A percentile compares a stretch with the other conserved stretches of the same genome.
These are phyloP conservation scores for Lycodopsis pacificus DNA, from an alignment of 2,797 vertebrate genomes.

Conservation along the genomic window DNA sequence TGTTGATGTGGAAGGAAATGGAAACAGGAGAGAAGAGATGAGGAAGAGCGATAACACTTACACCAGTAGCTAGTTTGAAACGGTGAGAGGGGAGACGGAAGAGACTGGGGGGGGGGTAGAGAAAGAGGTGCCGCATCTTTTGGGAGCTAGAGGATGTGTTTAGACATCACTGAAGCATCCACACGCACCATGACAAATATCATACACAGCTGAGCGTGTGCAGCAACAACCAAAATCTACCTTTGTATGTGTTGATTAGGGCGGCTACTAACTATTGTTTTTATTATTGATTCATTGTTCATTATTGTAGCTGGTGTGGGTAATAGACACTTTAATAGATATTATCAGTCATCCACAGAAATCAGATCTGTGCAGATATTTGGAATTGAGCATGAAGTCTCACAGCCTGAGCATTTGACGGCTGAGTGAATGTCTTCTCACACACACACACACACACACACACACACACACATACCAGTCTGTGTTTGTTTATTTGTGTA, in stretches of 20 bases:
- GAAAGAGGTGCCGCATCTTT: slow-evolving; percentile 5
- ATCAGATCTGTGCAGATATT: slow-evolving; percentile 23
- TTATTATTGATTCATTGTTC: no score
- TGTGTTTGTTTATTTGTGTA: not conserved
- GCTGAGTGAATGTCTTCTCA: not conserved
- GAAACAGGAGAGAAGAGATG: slow-evolving; percentile 19
- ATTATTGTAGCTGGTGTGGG: not conserved
- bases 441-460: not conserved
- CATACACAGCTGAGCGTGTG: no score
- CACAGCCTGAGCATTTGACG: slow-evolving; percentile 23
- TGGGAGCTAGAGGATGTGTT: no score
- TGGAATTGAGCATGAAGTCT: slow-evolving; percentile 18
- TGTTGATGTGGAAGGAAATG: slow-evolving; percentile 52
- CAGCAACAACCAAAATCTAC: no score
- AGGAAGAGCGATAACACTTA: slow-evolving; percentile 21
- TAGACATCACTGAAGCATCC: no score
- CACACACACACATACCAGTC: not conserved
- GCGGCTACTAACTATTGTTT: no score
- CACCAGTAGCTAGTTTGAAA: slow-evolving; percentile 15
- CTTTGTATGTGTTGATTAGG: no score
- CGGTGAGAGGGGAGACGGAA: not conserved
- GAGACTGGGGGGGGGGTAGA: not conserved
- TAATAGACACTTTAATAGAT: slow-evolving; percentile 22
- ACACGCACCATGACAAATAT: no score
- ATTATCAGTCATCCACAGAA: slow-evolving; percentile 14